Percentiles rank a stretch among this genome's conserved stretches.
Evolutionary conservation across 1,140 invertebrate species (phyloP).

Genomic region (Drosophila erecta): DNA sequence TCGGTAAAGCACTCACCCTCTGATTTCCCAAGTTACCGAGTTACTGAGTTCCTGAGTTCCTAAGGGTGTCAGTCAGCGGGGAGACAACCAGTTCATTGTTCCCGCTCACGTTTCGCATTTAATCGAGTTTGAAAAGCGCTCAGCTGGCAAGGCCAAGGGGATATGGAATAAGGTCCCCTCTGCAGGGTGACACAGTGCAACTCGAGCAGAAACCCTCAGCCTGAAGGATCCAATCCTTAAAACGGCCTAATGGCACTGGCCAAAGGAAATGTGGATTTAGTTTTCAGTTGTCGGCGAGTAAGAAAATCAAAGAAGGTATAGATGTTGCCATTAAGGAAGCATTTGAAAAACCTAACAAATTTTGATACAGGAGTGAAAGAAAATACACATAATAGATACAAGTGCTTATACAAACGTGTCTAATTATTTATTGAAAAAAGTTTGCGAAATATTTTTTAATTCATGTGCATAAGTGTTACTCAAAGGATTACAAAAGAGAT

Average conservation of each 20-base stretch:
- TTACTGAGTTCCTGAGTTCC: not conserved
- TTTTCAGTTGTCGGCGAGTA: too few species aligned
- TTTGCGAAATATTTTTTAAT: not conserved
- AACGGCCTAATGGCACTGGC: not conserved
- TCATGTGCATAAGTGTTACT: not conserved
- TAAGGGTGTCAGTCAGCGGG: slow-evolving; percentile 13
- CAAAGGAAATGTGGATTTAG: not conserved
- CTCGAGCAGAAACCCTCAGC: not conserved
- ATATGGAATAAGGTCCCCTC: not conserved
- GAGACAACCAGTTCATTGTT: slow-evolving; percentile 29
- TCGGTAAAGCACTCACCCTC: not conserved
- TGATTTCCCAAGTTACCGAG: too few species aligned
- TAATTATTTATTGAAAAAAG: too few species aligned
- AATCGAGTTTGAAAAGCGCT: slow-evolving; percentile 17
- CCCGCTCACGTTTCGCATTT: slow-evolving; percentile 25
- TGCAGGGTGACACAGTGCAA: not conserved
- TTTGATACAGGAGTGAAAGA: too few species aligned
- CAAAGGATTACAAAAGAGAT: not conserved
- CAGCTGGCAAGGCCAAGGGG: slow-evolving; percentile 1
- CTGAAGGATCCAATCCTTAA: not conserved
- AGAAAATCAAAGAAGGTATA: too few species aligned
- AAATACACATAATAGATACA: too few species aligned
- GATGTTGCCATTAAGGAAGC: too few species aligned
- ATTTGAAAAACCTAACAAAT: too few species aligned
- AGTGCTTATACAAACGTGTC: too few species aligned